Conservation (phyloP, 2,888 invertebrate genomes). For the Thyatira batis region DNA sequence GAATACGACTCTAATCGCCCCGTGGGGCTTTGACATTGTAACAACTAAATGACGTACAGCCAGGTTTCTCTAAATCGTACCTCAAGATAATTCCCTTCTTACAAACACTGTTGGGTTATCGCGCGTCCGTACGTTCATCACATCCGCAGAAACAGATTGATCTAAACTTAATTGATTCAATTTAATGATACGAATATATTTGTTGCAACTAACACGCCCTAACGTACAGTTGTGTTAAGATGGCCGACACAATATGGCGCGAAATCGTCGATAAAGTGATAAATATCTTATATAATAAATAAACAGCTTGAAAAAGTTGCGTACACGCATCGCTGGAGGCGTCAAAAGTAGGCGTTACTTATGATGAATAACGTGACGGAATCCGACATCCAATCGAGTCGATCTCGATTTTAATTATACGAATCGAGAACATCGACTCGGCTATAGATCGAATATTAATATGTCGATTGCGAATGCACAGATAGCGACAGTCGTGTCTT, state of each 20-base stretch:
- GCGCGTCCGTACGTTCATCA: not conserved
- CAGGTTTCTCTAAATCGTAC: not conserved
- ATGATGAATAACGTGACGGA: constrained; percentile 78
- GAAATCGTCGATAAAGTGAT: constrained; percentile 48
- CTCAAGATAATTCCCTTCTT: not conserved
- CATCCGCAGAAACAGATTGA: not conserved
- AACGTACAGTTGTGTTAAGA: constrained; percentile 38
- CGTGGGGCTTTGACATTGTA: not conserved
- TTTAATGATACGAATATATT: not conserved
- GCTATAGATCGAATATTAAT: constrained; percentile 79
- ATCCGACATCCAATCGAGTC: constrained; percentile 75
- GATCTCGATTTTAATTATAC: constrained; percentile 81
- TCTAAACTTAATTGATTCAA: not conserved
- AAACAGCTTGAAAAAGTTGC: constrained; percentile 66
- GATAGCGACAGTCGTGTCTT: constrained; percentile 61
- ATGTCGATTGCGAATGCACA: constrained; percentile 70
- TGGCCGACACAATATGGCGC: constrained; percentile 53
- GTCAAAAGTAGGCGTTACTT: constrained; percentile 78
- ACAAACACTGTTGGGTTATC: not conserved
- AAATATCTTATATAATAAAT: constrained; percentile 57
- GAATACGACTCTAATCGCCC: constrained; percentile 30
- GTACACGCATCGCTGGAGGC: constrained; percentile 78
- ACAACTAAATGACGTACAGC: no score
- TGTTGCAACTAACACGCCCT: not conserved
- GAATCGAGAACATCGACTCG: constrained; percentile 76